phyloP scores from a whole-genome alignment of 2,888 invertebrate genomes.

The Pecten maximus region DNA sequence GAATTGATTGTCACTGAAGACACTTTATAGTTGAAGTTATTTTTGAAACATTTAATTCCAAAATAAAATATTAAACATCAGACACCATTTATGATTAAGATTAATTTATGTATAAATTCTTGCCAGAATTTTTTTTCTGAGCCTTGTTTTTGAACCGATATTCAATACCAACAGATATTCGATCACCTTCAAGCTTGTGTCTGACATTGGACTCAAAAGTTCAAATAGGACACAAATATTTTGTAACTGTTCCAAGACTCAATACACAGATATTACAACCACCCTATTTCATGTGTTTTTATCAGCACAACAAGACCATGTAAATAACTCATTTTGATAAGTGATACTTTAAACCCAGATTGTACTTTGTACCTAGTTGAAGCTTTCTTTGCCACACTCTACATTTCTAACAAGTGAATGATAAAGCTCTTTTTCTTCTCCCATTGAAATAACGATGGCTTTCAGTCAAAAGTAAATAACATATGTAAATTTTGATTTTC shows the following conservation, averaged over 20 bases:
- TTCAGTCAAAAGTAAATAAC: conserved; percentile 35
- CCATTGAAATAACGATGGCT: conserved; percentile 4
- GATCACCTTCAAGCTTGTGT: conserved; percentile 18
- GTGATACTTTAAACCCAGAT: conserved; percentile 30
- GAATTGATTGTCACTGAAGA: background rate
- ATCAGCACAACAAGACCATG: conserved; percentile 19
- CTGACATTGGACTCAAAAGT: conserved; percentile 22
- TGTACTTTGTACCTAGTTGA: conserved; percentile 1
- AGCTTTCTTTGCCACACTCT: conserved; percentile 1
- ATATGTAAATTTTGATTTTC: conserved; percentile 16
- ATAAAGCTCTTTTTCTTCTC: conserved; percentile 23
- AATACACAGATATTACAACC: conserved; percentile 26
- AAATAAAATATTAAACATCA: background rate
- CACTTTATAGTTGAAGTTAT: background rate
- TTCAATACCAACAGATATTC: conserved; percentile 29
- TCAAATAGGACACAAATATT: conserved; percentile 25
- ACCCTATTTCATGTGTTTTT: conserved; percentile 28
- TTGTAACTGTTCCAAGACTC: conserved; percentile 33
- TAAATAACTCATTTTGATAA: conserved; percentile 35
- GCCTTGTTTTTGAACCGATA: background rate
- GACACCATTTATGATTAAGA: background rate
- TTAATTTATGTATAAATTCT: background rate
- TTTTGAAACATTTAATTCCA: background rate
- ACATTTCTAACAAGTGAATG: conserved; percentile 1
- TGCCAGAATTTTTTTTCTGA: background rate